Base-by-base conservation (phyloP, 2,888 invertebrate genomes). In the Megamerina dolium region DNA sequence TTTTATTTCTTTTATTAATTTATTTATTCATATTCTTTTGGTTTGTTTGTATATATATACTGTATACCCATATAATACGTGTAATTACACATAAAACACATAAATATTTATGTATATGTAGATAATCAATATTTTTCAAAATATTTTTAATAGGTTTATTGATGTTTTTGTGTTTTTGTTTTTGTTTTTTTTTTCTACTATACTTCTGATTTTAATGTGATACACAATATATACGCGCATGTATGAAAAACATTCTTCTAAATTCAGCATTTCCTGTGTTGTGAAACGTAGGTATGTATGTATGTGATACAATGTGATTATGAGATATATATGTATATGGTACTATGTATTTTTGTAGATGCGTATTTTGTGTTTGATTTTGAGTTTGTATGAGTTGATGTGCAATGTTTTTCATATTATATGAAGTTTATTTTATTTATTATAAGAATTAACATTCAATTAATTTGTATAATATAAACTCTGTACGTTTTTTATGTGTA, bases 71-170 rank as follows among this genome's bases (percentile, higher is more conserved):
- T 48, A 42, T 46, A 41, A 46, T 42, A 23, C 18, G 18, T 30
- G 8, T 38, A 38, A 20, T 33, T 48, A 52, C 53, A 56, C 59
- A 56, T 50, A 58, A 55, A 60, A 56, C 59, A 60, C 49, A 47
- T 48, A 42, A 45, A 50, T 50, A 45, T 41, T 45, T 34, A 38
- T 27, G 38, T 42, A 40, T 43, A 46, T 35, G 19, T 20, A 18
- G 32, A 27, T 34, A 35, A 29, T 34, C 35, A 36, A 30, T 41
- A 33, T 45, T 50, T 17, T 35, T 56, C 51, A 45, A 46, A 51
- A 50, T 50, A 27, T 45, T 14, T 35, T 30, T 32, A n/a, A n/a
- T n/a, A n/a, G n/a, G n/a, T n/a, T n/a, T n/a, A 45, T 27, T 56
- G 45, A 33, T 17, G 17, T 35, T 43, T 18, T 23, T 35, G 13